Evolutionary conservation across 1,140 invertebrate genomes (phyloP), one percentile per base, ranked within the genome.

Genomic region (Phenacoccus solenopsis): DNA sequence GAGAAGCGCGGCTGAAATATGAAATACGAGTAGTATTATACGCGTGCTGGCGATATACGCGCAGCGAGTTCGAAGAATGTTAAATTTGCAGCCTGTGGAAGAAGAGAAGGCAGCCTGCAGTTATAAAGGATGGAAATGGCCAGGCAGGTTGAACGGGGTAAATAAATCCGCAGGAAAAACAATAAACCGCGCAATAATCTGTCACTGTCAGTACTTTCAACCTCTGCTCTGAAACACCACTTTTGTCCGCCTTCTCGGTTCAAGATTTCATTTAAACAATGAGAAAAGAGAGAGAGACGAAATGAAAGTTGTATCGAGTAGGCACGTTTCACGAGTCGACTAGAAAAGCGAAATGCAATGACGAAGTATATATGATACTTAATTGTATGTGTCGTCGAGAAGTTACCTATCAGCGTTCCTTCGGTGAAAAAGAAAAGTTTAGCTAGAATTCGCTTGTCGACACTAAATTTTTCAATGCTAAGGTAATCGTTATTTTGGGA

Each of bases 141-240:
- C n/a, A n/a, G n/a, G n/a, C n/a, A n/a, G n/a, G n/a, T n/a, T 10
- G 16, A 9, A 49, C 38, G 38, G 59, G 59, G 59, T 64, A 64
- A 64, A 64, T 64, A 64, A 64, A 64, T 64, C 59, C 22, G 22
- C 10, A 64, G 20, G 59, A 64, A 64, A 64, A 64, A 64, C 59
- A 24, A 64, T 64, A 64, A 64, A 64, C 59, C 59, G 59, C 21
- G 59, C 59, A 64, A 64, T 64, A 64, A 64, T 64, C 59, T 64
- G 59, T 64, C 59, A 64, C 25, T 64, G 59, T 64, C 59, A 64
- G 59, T 64, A 64, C 59, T 64, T 27, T 64, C 20, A 64, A 64
- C 59, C 59, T 64, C 59, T 64, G 25, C 59, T 64, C 59, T 64
- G 22, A 10, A 16, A 64, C 59, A 10, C 25, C 38, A n/a, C 16